Base-by-base conservation (phyloP, 2,888 invertebrate genomes). In the Liposcelis brunnea region DNA sequence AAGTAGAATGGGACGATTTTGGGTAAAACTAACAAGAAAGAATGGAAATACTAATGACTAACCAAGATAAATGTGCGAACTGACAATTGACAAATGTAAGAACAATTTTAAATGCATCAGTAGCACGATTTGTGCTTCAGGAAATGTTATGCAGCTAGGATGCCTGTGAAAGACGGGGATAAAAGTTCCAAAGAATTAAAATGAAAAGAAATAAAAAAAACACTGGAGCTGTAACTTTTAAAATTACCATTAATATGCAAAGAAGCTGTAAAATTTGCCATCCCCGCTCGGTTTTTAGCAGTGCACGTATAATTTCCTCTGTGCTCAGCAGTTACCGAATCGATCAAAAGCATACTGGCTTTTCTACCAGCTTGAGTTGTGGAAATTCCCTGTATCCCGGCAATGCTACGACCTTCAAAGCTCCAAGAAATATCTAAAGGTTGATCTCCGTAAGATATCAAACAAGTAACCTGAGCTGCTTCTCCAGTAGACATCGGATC, bases 1-100 rank as follows among this genome's bases (percentile, higher is more conserved):
- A 84, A 83, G 62, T 74, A 74, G 67, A 84, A 84, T 57, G 83
- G 82, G 64, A 72, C 77, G 66, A 85, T 82, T 64, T 76, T 78
- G 61, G 84, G 84, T 58, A 77, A 62, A 66, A 83, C 84, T 85
- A 75, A 64, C 76, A 74, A 45, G 49, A 33, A 44, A 33, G 46
- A 36, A 21, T 33, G 47, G 14, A 44, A 36, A 49, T 35, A 45
- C 14, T 32, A 31, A 35, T 33, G 37, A 46, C 12, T 31, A 12
- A 18, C n/a, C 19, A 26, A 64, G 12, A 16, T 42, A 36, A 32
- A 45, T 6, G 14, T 11, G 35, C 11, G 14, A 32, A 32, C n/a
- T n/a, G n/a, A n/a, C n/a, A n/a, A n/a, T n/a, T n/a, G n/a, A n/a
- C n/a, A n/a, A n/a, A n/a, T n/a, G n/a, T n/a, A n/a, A n/a, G n/a